phyloP scores from a whole-genome alignment of 2,888 invertebrate genomes.

The Nipponacmea schrenckii region DNA sequence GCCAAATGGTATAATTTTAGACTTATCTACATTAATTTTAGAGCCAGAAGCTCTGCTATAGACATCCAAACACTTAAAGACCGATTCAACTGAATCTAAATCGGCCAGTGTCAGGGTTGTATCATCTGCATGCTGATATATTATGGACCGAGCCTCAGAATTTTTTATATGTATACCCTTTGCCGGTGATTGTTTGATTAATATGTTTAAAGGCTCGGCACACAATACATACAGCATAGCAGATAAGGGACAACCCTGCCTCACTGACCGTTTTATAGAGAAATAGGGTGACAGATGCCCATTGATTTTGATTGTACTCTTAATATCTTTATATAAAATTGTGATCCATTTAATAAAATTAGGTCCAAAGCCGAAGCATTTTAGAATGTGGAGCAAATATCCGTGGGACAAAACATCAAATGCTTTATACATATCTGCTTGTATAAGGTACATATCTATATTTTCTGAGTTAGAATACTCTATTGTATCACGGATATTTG shows the following conservation, averaged over 20 bases:
- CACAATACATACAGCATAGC: background rate
- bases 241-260: background rate
- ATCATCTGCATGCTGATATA: no score
- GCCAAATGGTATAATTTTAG: no score
- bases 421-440: conserved; percentile 41
- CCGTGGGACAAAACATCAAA: conserved; percentile 38
- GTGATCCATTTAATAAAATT: conserved; percentile 7
- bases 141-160: background rate
- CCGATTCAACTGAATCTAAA: background rate
- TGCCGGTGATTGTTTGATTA: background rate
- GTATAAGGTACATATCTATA: conserved; percentile 30
- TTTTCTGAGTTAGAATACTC: conserved; percentile 38
- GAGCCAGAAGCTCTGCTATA: background rate
- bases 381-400: conserved; percentile 27
- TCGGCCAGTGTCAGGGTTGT: no score
- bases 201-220: background rate
- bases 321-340: conserved; percentile 18
- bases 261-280: background rate
- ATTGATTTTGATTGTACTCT: conserved; percentile 33
- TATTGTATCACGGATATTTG: conserved; percentile 32
- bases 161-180: background rate
- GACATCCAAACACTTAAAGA: background rate
- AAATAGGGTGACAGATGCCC: conserved; percentile 26
- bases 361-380: conserved; percentile 10
- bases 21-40: background rate